These are phyloP conservation scores for Acrobasis repandana DNA, from an alignment of 2,888 invertebrate genomes.

Conservation along the genomic window DNA sequence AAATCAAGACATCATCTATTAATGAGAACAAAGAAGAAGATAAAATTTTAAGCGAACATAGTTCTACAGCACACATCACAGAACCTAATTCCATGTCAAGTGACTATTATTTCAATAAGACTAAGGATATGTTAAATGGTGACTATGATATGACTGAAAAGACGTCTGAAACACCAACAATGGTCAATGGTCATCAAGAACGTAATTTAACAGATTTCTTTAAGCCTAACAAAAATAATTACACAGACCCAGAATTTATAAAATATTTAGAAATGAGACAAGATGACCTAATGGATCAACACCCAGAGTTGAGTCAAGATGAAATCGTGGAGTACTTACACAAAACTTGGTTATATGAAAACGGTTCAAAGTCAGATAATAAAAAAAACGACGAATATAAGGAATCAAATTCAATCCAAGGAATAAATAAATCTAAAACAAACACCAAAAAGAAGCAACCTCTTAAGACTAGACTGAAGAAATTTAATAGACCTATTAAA, in stretches of 20 bases:
- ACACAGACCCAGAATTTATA: conserved; percentile 43
- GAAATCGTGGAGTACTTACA: conserved; percentile 50
- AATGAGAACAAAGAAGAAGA: background rate
- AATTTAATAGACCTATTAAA: background rate
- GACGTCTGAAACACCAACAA: background rate
- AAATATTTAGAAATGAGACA: conserved; percentile 53
- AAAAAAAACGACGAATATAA: background rate
- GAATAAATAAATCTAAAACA: background rate
- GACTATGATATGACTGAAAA: background rate
- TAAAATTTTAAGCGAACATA: background rate
- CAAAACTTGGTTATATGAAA: conserved; percentile 49
- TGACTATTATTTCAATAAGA: background rate
- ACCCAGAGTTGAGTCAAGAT: conserved; percentile 53
- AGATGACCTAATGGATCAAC: conserved; percentile 51
- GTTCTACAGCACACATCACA: background rate
- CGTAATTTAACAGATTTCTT: background rate
- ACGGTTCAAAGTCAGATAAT: conserved; percentile 16
- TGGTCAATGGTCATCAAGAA: background rate
- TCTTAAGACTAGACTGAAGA: background rate
- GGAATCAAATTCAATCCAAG: background rate
- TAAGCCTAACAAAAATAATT: background rate
- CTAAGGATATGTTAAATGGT: background rate
- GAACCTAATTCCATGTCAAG: background rate
- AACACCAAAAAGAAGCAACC: conserved; percentile 4
- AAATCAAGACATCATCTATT: background rate